Evolutionary conservation across 2,113 vertebrate genomes (phyloP), one percentile per base, ranked within the genome.

Genomic region (Serinus canaria): DNA sequence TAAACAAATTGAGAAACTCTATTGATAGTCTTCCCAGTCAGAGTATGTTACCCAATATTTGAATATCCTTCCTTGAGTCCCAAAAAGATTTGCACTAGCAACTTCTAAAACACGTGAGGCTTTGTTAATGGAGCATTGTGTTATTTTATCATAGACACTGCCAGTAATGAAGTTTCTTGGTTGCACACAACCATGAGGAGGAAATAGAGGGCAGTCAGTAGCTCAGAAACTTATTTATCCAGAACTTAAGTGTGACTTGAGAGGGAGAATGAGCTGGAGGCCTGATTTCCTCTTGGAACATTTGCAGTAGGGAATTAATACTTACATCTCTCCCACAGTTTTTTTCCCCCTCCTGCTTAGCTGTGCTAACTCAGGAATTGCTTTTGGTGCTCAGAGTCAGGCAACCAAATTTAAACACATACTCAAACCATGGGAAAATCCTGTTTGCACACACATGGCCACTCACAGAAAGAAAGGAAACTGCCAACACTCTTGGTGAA

Each of bases 1-100:
- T 97, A 97, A 98, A 97, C 97, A 98, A 97, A 97, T 47, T 95
- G 83, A 94, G 95, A 94, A 96, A 97, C 74, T 84, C 67, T 63
- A 37, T 79, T 89, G 94, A 89, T 96, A 97, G 93, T 96, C 95
- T 94, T 79, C 86, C 82, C 22, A 69, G 93, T 94, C 83, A 91
- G 87, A 58, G 76, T 63, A 52, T 78, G 23, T n/a, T 89, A 90
- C 81, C 80, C 78, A 62, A 83, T 94, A 72, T 92, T 92, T 94
- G 83, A 83, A 95, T 94, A 92, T 89, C 90, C 77, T 82, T 47
- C 67, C 60, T 55, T 64, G 30, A 44, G 59, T 59, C 79, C 85
- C 76, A 69, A 82, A 67, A 87, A 50, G 59, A 55, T 69, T 91
- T 90, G 21, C 41, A n/a, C 30, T 76, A 66, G 24, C 19, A 43